Base-by-base conservation (phyloP, 2,888 invertebrate species). In the Dryobota labecula region DNA sequence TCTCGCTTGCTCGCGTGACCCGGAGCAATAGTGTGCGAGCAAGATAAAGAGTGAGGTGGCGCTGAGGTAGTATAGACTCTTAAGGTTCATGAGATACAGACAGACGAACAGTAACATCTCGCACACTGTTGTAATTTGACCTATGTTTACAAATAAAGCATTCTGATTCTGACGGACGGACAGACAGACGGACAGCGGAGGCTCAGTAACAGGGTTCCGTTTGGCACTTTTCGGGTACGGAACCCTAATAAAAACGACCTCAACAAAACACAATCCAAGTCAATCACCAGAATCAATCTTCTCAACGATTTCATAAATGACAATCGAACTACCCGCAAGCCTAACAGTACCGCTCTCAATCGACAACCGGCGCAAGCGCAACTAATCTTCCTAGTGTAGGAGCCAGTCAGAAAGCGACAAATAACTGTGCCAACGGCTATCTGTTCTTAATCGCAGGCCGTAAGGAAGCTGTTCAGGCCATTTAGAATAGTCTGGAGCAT, bases 381-480 rank as follows among this genome's bases (percentile, higher is more conserved):
- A 78, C 82, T 62, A 80, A 82, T 80, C 79, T 78, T 60, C 51
- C 57, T 56, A 81, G 63, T 60, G 63, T 81, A 81, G 53, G 70
- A 58, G 78, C 69, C 49, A 66, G 83, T 70, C 74, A 73, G 75
- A 77, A 69, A 73, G 73, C 67, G 80, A 86, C 84, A 85, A 86
- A 84, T 81, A 84, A 76, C 74, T 76, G 77, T 38, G 86, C 83
- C 75, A 36, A 41, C 68, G 83, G 87, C 81, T 84, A 86, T 87
- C 83, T 76, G 81, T 84, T 84, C 85, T 79, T 87, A 88, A 87
- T 86, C 84, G 81, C 70, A 38, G 70, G 58, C 57, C 60, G 60
- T 83, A 76, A 80, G 78, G 78, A 82, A 81, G 73, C 81, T 69
- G 78, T 76, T 69, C 60, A 41, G 33, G 61, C 62, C 70, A 83